Evolutionary conservation across 2,888 invertebrate genomes (phyloP), one percentile per base, ranked within the genome.

Genomic region (Pristionchus japonicus): DNA sequence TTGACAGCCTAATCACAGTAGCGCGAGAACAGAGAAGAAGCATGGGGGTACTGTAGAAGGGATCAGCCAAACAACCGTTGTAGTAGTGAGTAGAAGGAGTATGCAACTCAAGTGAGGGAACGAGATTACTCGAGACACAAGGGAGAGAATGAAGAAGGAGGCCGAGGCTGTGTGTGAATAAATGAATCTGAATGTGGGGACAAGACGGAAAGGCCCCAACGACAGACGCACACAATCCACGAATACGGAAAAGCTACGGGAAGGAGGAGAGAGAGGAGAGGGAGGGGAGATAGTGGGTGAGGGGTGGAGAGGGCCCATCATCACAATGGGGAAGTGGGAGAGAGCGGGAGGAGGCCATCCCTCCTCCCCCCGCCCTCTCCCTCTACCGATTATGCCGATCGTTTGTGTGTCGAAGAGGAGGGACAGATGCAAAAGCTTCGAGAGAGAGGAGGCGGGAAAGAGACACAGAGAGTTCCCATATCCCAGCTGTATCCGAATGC

Each of bases 391-490:
- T 83, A 83, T 83, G 52, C 52, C 27, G 82, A 83, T 83, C 82
- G 82, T 83, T 83, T 83, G 80, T 80, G 49, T 80, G 80, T 47
- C 11, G 57, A 43, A 23, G 84, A 84, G 84, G 80, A 80, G 49
- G 47, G 31, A 47, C 47, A 47, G 80, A 80, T 47, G 80, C 80
- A 80, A 47, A 80, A 43, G 47, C 43, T 34, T 23, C n/a, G 57
- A n/a, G n/a, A n/a, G 52, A 57, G 57, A 82, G 61, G 57, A 84
- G 34, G 34, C 31, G 20, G 80, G 47, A 47, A 49, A 82, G 47
- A 47, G 82, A 82, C 27, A 47, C 3, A 82, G 80, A 82, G 20
- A 20, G 23, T 74, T 40, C 23, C 40, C 34, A 31, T 67, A 34
- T 67, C 67, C 31, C 67, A 34, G 49, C 74, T 70, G 52, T 57